Conservation (phyloP, 2,113 vertebrate genomes). For the Brachyistius frenatus region DNA sequence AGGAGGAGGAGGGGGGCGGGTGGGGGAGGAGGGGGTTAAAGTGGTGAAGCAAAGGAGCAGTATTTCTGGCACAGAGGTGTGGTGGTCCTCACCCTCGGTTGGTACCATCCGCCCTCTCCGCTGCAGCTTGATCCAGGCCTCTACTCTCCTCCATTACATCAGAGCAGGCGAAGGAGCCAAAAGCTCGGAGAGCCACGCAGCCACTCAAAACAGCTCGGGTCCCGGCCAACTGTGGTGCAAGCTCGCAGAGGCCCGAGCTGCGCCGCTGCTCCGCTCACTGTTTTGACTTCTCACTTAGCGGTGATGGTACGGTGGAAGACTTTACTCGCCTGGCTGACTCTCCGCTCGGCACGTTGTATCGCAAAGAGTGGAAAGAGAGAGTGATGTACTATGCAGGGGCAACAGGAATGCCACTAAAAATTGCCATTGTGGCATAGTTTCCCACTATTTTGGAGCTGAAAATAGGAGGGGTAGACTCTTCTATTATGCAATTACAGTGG, state of each 20-base stretch:
- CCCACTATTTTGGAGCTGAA: slow-evolving; percentile 65
- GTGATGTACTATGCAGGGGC: slow-evolving; percentile 62
- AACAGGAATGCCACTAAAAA: slow-evolving; percentile 70
- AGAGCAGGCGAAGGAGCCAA: slow-evolving; percentile 55
- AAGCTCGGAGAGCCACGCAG: slow-evolving; percentile 53
- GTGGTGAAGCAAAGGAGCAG: neutral
- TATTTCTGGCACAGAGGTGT: slow-evolving; percentile 35
- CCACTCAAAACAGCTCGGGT: slow-evolving; percentile 40
- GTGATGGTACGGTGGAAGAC: slow-evolving; percentile 65
- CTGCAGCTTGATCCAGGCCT: slow-evolving; percentile 19
- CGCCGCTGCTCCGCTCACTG: slow-evolving; percentile 48
- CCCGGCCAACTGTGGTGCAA: slow-evolving; percentile 62
- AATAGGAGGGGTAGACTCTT: slow-evolving; percentile 63
- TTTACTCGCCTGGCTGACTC: slow-evolving; percentile 65
- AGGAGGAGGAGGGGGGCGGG: too few relatives aligned
- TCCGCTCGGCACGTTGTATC: slow-evolving; percentile 43
- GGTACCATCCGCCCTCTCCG: slow-evolving; percentile 34
- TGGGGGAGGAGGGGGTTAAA: neutral
- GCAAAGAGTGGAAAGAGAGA: slow-evolving; percentile 69
- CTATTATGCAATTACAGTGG: slow-evolving; percentile 76
- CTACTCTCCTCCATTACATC: slow-evolving; percentile 72
- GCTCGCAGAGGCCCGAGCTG: slow-evolving; percentile 59
- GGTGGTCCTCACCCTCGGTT: slow-evolving; percentile 63
- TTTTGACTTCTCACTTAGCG: slow-evolving; percentile 66
- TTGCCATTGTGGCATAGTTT: slow-evolving; percentile 70